Evolutionary conservation across 2,888 invertebrate species (phyloP).

Genomic region (Koerneria pararmatus): DNA sequence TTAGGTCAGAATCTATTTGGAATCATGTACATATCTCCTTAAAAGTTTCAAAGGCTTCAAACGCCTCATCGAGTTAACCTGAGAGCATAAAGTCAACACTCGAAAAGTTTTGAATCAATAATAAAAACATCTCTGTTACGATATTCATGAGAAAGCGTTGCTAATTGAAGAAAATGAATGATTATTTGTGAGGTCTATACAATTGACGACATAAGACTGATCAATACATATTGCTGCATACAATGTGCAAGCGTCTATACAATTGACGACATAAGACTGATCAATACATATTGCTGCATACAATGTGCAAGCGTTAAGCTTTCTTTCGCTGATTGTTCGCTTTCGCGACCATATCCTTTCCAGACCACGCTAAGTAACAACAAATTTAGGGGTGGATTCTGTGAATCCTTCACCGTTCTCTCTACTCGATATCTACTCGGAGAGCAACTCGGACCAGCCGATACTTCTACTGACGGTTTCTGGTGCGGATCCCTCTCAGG

Average conservation of each 20-base stretch:
- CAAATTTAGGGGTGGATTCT: constrained; percentile 35
- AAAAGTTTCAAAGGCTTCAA: background rate
- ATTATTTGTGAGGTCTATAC: too few relatives aligned
- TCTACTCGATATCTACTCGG: constrained; percentile 66
- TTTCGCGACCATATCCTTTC: too few relatives aligned
- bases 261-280: too few relatives aligned
- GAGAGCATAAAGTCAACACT: background rate
- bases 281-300: too few relatives aligned
- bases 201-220: too few relatives aligned
- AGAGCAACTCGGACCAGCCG: constrained; percentile 68
- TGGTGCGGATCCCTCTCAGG: constrained; percentile 80
- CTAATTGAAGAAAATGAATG: too few relatives aligned
- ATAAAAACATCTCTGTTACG: background rate
- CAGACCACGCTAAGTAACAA: too few relatives aligned
- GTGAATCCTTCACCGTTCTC: constrained; percentile 66
- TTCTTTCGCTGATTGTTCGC: too few relatives aligned
- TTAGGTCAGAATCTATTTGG: constrained; percentile 55
- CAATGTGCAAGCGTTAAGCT: too few relatives aligned
- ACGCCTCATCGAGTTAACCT: background rate
- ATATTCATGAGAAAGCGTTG: too few relatives aligned
- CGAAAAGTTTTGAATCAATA: background rate
- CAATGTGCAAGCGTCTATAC: too few relatives aligned
- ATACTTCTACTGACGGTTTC: constrained; percentile 80
- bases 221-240: too few relatives aligned
- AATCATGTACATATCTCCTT: background rate